These are phyloP conservation scores for Turritopsis rubra DNA, from an alignment of 30 jellyfish, hydroid and myxozoan genomes.

Conservation along the genomic window DNA sequence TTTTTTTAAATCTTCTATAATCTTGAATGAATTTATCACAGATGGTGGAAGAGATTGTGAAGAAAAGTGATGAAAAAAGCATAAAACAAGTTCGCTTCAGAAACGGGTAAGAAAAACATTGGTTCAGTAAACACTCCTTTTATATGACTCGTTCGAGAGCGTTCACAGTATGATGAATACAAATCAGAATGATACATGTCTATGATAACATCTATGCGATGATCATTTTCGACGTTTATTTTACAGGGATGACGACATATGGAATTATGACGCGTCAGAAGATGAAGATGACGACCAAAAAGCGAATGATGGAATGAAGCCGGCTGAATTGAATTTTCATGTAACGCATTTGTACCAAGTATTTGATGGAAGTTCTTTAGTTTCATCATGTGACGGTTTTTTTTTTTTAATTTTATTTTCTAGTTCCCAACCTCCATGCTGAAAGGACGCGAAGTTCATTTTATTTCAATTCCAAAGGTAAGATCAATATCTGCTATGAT, in stretches of 20 bases:
- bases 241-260: not conserved
- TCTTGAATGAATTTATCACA: not conserved
- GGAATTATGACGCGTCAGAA: not conserved
- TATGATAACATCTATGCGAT: too few species aligned
- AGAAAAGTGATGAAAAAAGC: not conserved
- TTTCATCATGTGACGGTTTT: not conserved
- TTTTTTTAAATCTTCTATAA: not conserved
- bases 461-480: constrained; percentile 78
- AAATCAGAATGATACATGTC: too few species aligned
- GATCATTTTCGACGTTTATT: not conserved
- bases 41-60: not conserved
- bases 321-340: not conserved
- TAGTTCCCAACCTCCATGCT: constrained; percentile 62
- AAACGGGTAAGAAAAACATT: not conserved
- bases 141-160: too few species aligned
- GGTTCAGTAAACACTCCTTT: too few species aligned
- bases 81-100: not conserved
- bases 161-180: too few species aligned
- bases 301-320: too few species aligned
- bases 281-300: not conserved
- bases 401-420: constrained; percentile 1
- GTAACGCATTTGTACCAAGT: too few species aligned
- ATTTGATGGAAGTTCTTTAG: not conserved
- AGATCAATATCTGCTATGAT: not conserved
- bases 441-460: constrained; percentile 68